phyloP scores from a whole-genome alignment of 2,113 vertebrate genomes.

The Trichechus manatus region DNA sequence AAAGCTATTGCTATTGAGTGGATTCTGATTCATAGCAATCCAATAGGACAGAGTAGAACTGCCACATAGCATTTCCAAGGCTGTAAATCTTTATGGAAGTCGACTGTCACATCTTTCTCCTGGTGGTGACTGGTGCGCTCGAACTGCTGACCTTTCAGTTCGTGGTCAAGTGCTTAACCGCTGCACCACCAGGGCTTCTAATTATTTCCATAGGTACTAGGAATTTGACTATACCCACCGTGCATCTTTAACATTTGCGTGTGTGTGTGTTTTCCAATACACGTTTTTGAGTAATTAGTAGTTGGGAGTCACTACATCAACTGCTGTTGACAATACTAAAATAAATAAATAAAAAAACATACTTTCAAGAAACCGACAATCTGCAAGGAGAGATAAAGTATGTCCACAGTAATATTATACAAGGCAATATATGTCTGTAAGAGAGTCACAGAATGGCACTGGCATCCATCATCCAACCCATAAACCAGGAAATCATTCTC shows the following conservation, averaged over 20 bases:
- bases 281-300: background rate
- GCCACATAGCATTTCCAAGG: too few species aligned
- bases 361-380: background rate
- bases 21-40: background rate
- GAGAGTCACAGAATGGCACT: background rate
- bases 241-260: background rate
- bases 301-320: background rate
- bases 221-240: background rate
- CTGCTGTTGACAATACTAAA: background rate
- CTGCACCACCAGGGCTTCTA: background rate
- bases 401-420: background rate
- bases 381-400: background rate
- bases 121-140: background rate
- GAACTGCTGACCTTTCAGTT: background rate
- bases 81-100: background rate
- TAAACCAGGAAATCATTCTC: conserved; percentile 31
- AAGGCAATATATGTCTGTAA: background rate
- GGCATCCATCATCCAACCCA: background rate
- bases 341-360: background rate
- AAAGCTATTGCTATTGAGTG: background rate
- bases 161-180: background rate
- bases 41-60: background rate
- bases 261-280: background rate
- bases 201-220: background rate
- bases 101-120: background rate